Base-by-base conservation (phyloP, 1,140 invertebrate genomes). In the Episyrphus balteatus region DNA sequence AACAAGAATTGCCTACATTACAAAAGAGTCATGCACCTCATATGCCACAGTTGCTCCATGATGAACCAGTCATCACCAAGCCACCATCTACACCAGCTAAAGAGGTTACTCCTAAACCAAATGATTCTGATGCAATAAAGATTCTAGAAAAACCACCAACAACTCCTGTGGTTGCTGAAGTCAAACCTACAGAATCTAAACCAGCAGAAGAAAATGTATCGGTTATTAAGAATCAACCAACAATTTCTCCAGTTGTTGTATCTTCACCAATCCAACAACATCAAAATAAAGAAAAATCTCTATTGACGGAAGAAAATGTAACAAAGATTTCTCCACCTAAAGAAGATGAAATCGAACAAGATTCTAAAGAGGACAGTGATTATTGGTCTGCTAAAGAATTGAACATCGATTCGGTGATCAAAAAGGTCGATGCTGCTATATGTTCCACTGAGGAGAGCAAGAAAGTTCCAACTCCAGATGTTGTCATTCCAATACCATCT, bases 371-470 rank as follows among this genome's bases (percentile, higher is more conserved):
- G 51, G 83, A 86, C 55, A 83, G 76, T 58, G 82, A 85, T 59
- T 81, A 78, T 56, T 85, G 82, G 83, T 81, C 80, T 18, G 78
- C 80, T 2, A 85, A 85, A 65, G 82, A 86, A 55, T 75, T 85
- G 1, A 62, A 65, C 15, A 83, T 85, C 47, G 83, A 86, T 51
- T 84, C 82, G 26, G 83, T 87, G 13, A 86, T 87, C 44, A 84
- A 86, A 61, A 84, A 83, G 49, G 78, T 84, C 0, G 82, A 84
- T 55, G 80, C 81, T 5, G 36, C 33, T n/a, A 51, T 78, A 1
- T 77, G 75, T 66, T 70, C 71, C 11, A 70, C 73, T 2, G 49
- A 64, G 9, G 73, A 75, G 48, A 54, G 14, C 31, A 55, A 42
- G 42, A 58, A 61, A 17, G 52, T 53, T 0, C 72, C 0, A 46